Base-by-base conservation (phyloP, 2,113 vertebrate species). In the Orycteropus afer region DNA sequence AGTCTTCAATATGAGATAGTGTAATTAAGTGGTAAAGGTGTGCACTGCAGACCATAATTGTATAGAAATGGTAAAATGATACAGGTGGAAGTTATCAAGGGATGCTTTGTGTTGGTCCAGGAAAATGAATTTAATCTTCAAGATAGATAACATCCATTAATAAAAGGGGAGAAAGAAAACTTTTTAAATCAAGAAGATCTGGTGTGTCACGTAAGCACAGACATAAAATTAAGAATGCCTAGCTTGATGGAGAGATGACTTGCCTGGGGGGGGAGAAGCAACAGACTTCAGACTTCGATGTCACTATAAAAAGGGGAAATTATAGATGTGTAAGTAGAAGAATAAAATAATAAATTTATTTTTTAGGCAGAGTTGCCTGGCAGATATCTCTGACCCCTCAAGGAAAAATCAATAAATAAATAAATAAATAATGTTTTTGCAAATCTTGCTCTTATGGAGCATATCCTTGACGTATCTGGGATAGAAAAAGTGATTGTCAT, bases 161-260 rank as follows among this genome's bases (percentile, higher is more conserved):
- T 65, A 14, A 13, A 57, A 65, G 13, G 15, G 27, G 40, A 32
- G 25, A 69, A 57, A 14, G 7, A 23, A n/a, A 5, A 7, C 3
- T 1, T 65, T 55, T 61, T 23, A 65, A 42, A 34, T 49, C 27
- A 42, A 80, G 20, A 1, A 12, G 34, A 67, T 40, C 69, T 40
- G 20, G 2, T 3, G 7, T 42, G 3, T 14, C 55, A 23, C n/a
- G 15, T 53, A 37, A 79, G 11, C 7, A 74, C 51, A 69, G 6
- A 1, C 11, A 40, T 17, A 61, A 23, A 89, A 69, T 83, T 65
- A 82, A 74, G n/a, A 71, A 29, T 13, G 22, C 34, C 47, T 20
- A 29, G 0, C 18, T 34, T 12, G 11, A 23, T 0, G 7, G 32
- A 5, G 7, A 63, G 17, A 23, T 25, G 29, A 1, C 0, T 5